phyloP scores from a whole-genome alignment of 2,113 vertebrate species.

The Lates calcarifer region DNA sequence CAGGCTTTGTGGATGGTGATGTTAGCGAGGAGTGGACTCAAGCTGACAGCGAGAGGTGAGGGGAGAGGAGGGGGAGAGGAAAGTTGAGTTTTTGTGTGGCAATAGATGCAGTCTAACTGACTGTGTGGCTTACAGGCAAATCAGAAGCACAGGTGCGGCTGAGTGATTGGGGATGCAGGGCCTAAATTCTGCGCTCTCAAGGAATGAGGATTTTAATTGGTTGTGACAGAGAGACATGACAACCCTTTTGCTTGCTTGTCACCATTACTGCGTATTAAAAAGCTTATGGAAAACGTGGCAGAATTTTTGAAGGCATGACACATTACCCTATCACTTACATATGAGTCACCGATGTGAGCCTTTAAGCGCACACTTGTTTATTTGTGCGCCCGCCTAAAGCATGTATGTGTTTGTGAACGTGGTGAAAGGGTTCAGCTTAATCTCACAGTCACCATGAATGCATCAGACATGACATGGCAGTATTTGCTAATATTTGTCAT shows the following conservation, averaged over 20 bases:
- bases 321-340: slow-evolving; percentile 15
- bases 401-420: neutral
- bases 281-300: slow-evolving; percentile 36
- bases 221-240: slow-evolving; percentile 64
- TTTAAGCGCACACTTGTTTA: slow-evolving; percentile 11
- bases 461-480: neutral
- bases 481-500: neutral
- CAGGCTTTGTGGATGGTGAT: slow-evolving; percentile 66
- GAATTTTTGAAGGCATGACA: slow-evolving; percentile 26
- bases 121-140: slow-evolving; percentile 36
- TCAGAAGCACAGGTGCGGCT: slow-evolving; percentile 58
- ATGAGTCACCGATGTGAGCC: slow-evolving; percentile 31
- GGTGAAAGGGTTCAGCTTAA: neutral
- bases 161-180: slow-evolving; percentile 34
- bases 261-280: slow-evolving; percentile 54
- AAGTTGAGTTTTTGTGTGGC: slow-evolving; percentile 37
- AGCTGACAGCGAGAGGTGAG: slow-evolving; percentile 64
- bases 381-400: neutral
- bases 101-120: slow-evolving; percentile 24
- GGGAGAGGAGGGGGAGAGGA: slow-evolving; percentile 10
- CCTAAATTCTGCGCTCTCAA: slow-evolving; percentile 40
- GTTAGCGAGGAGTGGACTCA: slow-evolving; percentile 69
- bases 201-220: slow-evolving; percentile 62
- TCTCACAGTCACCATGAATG: slow-evolving; percentile 5
- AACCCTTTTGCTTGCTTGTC: slow-evolving; percentile 57